Percentiles rank a stretch among this genome's conserved stretches.
These are phyloP conservation scores for Agrotis segetum DNA, from an alignment of 2,888 invertebrate genomes.

Conservation along the genomic window DNA sequence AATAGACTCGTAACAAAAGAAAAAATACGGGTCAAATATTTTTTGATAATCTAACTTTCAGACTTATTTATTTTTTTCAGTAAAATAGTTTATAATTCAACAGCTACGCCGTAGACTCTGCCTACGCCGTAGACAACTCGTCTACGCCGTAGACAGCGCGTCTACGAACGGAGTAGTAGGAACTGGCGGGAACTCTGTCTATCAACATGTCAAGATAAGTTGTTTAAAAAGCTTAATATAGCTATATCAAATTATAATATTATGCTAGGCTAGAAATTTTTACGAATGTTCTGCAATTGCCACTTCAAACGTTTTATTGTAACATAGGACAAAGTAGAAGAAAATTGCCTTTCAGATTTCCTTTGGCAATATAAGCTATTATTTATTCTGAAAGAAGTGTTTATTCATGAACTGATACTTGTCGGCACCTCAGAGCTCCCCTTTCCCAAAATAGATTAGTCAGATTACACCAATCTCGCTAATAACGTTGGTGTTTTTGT, in stretches of 20 bases:
- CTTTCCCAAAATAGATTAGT: conserved; percentile 90
- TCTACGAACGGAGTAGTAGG: no score
- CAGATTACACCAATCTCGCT: conserved; percentile 91
- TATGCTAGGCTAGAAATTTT: background rate
- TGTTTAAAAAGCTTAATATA: background rate
- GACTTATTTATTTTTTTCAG: background rate
- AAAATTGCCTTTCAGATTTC: background rate
- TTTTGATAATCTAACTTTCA: no score
- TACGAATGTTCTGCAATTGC: no score
- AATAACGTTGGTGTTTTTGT: conserved; percentile 91
- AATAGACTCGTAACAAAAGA: no score
- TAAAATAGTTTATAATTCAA: background rate
- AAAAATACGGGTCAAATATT: no score
- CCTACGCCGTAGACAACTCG: background rate
- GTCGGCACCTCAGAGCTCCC: conserved; percentile 78
- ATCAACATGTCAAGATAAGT: background rate
- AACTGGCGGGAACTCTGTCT: no score
- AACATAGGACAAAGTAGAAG: background rate
- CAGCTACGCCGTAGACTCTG: background rate
- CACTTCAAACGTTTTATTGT: no score
- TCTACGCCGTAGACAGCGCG: no score
- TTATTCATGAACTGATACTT: conserved; percentile 84
- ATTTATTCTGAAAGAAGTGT: conserved; percentile 24
- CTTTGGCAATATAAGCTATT: conserved; percentile 33
- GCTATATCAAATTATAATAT: background rate